Evolutionary conservation across 2,888 invertebrate species (phyloP), one percentile per base, ranked within the genome.

Genomic region (Heliconius erato): DNA sequence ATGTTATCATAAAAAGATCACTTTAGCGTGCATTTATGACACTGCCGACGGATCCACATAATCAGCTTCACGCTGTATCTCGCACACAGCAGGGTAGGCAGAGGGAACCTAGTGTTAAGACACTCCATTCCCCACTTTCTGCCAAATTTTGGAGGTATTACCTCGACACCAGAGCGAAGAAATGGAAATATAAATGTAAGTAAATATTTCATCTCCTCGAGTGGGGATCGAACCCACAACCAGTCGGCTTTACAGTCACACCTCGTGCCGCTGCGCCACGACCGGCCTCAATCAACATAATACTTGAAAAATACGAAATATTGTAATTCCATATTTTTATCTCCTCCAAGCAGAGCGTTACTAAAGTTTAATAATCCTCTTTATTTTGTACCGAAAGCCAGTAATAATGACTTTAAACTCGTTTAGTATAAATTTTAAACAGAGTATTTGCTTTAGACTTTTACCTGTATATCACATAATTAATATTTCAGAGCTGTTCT

Each of bases 311-410:
- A 69, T 3, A 54, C 12, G 59, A 11, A 32, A 59, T 32, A 35
- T 59, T 59, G 23, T 74, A 59, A 54, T 23, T 54, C 14, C n/a
- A 71, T 71, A 44, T 71, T 26, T 72, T 49, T 72, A 72, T 72
- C 72, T 72, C 3, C 26, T 26, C 44, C 49, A 49, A n/a, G 16
- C 26, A 23, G 71, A 71, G 44, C 71, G 40, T 71, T 35, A 35
- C 71, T 44, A n/a, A 71, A n/a, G 5, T 44, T 72, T 72, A 72
- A 40, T 40, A 40, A 72, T 72, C 72, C 44, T 72, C 72, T 49
- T 72, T 72, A 44, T 72, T 72, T 26, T 16, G 26, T 72, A 16
- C 2, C 44, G 72, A 44, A 26, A 49, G 26, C 26, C 26, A 26
- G 44, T 44, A 49, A 44, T 16, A 49, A 44, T 16, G 44, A 49